Base-by-base conservation (phyloP, 1,140 invertebrate genomes). In the Heliothis subflexa region DNA sequence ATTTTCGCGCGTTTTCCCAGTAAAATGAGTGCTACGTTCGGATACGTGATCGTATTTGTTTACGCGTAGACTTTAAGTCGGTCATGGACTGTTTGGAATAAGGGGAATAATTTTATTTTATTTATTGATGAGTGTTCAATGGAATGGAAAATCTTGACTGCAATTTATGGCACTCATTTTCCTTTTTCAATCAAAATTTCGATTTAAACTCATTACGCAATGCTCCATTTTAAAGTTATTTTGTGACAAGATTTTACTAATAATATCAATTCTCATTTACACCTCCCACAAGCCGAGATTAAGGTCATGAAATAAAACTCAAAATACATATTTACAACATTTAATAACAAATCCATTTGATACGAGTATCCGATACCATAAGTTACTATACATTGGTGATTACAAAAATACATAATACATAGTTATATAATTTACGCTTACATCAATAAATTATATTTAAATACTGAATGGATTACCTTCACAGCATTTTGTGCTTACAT, bases 1-100 rank as follows among this genome's bases (percentile, higher is more conserved):
- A 78, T 85, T 85, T 89, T 89, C 86, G 79, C 89, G 86, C 83
- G 86, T 85, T 89, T 89, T 92, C 91, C 89, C 81, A 59, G 78
- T 84, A 80, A 87, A 73, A 59, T 18, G 55, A 40, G 84, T 84
- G 83, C 87, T 21, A 52, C 83, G 85, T 84, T 73, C 61, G 79
- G 79, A 45, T 62, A 66, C 80, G 79, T 76, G 57, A 21, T 16
- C 70, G 57, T 74, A 74, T 74, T 74, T 84, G 85, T 74, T 74
- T 74, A 18, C 33, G 18, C 40, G 55, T 74, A 47, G 45, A 45
- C 9, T 13, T 33, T 74, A 74, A 74, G 40, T 61, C 71, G 71
- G 71, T 74, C 71, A 74, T 45, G 71, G 71, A 64, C 55, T 59
- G 2, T 14, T 74, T 50, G 3, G 14, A 49, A 18, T 61, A 28